Percentiles rank a stretch among this genome's conserved stretches.
Evolutionary conservation across 1,140 invertebrate species (phyloP).

Genomic region (Nasonia vitripennis): DNA sequence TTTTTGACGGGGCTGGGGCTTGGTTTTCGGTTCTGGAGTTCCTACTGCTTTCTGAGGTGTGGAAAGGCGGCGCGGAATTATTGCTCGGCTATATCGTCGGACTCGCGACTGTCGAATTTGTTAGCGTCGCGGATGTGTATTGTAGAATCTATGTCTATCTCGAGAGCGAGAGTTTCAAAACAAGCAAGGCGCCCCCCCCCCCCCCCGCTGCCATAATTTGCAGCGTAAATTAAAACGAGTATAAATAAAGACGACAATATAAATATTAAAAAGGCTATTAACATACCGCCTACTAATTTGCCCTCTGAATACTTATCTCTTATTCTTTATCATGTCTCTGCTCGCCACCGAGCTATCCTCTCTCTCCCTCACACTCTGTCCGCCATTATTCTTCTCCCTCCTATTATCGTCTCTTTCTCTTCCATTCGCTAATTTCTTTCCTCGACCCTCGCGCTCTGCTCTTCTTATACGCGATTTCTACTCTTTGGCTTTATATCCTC

Average conservation of each 20-base stretch:
- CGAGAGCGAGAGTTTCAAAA: not conserved
- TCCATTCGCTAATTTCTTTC: slow-evolving; percentile 29
- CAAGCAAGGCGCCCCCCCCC: not conserved
- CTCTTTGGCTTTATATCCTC: slow-evolving; percentile 4
- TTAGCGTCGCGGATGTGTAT: too few relatives aligned
- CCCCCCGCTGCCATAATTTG: not conserved
- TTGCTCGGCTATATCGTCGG: too few relatives aligned
- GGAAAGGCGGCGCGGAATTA: too few relatives aligned
- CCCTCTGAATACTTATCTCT: slow-evolving; percentile 43
- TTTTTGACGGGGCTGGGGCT: not conserved
- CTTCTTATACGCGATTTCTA: not conserved
- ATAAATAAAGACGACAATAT: slow-evolving; percentile 34
- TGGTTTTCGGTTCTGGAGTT: too few relatives aligned
- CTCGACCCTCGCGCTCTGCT: not conserved
- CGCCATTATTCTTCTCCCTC: slow-evolving; percentile 17
- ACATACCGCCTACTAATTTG: slow-evolving; percentile 33
- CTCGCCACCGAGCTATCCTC: not conserved
- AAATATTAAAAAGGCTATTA: slow-evolving; percentile 46
- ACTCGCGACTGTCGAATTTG: too few relatives aligned
- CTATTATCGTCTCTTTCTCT: slow-evolving; percentile 13
- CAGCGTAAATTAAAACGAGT: not conserved
- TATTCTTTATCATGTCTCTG: slow-evolving; percentile 27
- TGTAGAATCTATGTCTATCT: not conserved
- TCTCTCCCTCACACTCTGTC: not conserved
- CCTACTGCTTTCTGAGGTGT: too few relatives aligned